phyloP scores from a whole-genome alignment of 2,888 invertebrate genomes.

The Amblyteles armatorius region DNA sequence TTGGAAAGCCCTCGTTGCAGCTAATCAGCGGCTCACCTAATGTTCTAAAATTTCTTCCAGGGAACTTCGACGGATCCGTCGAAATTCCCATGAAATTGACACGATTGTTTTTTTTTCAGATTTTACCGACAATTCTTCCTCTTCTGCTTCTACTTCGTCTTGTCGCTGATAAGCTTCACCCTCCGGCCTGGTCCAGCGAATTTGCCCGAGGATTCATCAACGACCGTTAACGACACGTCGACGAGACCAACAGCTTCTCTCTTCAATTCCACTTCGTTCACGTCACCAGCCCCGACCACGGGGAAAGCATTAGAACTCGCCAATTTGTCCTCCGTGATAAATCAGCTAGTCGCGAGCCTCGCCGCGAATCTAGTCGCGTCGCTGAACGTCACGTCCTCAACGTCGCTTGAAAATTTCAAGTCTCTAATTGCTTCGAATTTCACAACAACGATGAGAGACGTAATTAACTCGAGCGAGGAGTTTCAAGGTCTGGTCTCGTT shows the following conservation, averaged over 20 bases:
- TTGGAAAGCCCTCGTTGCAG: no score
- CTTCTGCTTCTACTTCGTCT: conserved; percentile 95
- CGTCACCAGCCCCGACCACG: conserved; percentile 48
- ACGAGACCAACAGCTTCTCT: conserved; percentile 56
- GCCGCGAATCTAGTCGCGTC: conserved; percentile 73
- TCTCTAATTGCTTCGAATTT: conserved; percentile 76
- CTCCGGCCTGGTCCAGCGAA: conserved; percentile 92
- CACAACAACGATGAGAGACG: conserved; percentile 73
- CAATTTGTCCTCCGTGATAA: conserved; percentile 72
- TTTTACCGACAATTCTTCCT: conserved; percentile 97
- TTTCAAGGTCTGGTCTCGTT: conserved; percentile 56
- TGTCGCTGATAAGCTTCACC: conserved; percentile 95
- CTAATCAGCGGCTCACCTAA: no score
- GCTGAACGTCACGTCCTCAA: conserved; percentile 70
- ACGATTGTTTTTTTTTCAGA: conserved; percentile 84
- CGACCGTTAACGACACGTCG: conserved; percentile 62
- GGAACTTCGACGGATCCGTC: background rate
- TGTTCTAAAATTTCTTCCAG: background rate
- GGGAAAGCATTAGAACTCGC: conserved; percentile 69
- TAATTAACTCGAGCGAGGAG: conserved; percentile 64
- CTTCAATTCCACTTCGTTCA: conserved; percentile 51
- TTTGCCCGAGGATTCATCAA: conserved; percentile 43
- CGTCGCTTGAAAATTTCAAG: conserved; percentile 72
- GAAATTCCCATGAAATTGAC: conserved; percentile 9
- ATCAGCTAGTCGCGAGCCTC: conserved; percentile 72